Evolutionary conservation across 2,888 invertebrate species (phyloP), one percentile per base, ranked within the genome.

Genomic region (Branchipolynoe longqiensis): DNA sequence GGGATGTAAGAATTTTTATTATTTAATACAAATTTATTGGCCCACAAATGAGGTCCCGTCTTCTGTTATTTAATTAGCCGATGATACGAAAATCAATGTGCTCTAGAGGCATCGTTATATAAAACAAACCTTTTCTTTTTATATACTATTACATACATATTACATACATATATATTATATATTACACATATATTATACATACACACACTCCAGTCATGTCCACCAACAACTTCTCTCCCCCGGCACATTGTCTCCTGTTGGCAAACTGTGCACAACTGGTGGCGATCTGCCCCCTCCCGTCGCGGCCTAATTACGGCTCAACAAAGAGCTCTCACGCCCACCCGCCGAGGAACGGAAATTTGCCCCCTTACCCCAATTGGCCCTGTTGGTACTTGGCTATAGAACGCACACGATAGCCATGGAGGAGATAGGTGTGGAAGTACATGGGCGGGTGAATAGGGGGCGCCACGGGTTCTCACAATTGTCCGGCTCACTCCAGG

Each of bases 331-430:
- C 78, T 48, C 48, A 28, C 38, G 38, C 25, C 1, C 38, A 18
- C 78, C 78, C 48, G 36, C 38, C 28, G 36, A 73, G 3, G 78
- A 78, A 78, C 78, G 78, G 78, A 78, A 78, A 78, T 78, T 78
- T 78, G 78, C 41, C 69, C 78, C 28, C 54, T 78, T 78, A 41
- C 14, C 48, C 18, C 54, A 78, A 78, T 48, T 78, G 41, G 54
- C 41, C 28, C 48, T 41, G 78, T 78, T 78, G 69, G 36, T 48
- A 18, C 48, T 48, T 18, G 18, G 18, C 18, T 18, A 48, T 12
- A 48, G 48, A 48, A 48, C 18, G 8, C 69, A 69, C 69, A 36
- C 38, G 69, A 22, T n/a, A 38, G 69, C 69, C 38, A n/a, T 33
- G 69, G 69, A 69, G 69, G 69, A 69, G 69, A 38, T 69, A 33